phyloP scores from a whole-genome alignment of 1,140 invertebrate species.

The Phenacoccus solenopsis region DNA sequence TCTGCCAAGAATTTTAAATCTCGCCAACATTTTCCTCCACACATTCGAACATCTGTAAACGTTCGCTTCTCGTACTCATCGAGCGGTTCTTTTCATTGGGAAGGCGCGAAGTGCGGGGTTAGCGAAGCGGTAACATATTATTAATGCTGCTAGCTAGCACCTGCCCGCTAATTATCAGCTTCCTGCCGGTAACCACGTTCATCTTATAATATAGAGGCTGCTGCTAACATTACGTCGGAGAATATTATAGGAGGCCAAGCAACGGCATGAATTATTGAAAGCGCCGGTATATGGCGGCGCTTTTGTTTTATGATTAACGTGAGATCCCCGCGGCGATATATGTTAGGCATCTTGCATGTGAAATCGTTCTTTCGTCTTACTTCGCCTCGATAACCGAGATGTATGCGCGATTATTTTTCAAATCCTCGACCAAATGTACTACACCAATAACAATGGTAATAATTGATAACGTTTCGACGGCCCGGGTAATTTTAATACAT shows the following conservation, averaged over 20 bases:
- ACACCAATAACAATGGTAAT: slow-evolving; percentile 14
- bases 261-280: slow-evolving; percentile 12
- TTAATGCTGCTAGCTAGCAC: slow-evolving; percentile 17
- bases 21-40: neutral
- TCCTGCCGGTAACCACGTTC: slow-evolving; percentile 15
- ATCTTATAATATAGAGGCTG: slow-evolving; percentile 14
- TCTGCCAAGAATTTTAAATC: neutral
- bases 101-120: neutral
- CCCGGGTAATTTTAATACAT: too few species aligned
- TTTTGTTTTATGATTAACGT: slow-evolving; percentile 17
- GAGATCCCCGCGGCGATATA: slow-evolving; percentile 12
- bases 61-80: neutral
- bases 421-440: neutral
- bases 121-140: slow-evolving; percentile 16
- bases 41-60: neutral
- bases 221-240: slow-evolving; percentile 13
- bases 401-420: slow-evolving; percentile 8
- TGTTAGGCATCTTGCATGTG: slow-evolving; percentile 15
- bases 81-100: neutral
- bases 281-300: slow-evolving; percentile 14
- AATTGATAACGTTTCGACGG: slow-evolving; percentile 13
- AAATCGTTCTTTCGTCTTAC: slow-evolving; percentile 5
- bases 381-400: neutral
- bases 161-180: slow-evolving; percentile 16
- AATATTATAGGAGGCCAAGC: slow-evolving; percentile 15